phyloP scores from a whole-genome alignment of 2,113 vertebrate species.

The Cathartes aura region DNA sequence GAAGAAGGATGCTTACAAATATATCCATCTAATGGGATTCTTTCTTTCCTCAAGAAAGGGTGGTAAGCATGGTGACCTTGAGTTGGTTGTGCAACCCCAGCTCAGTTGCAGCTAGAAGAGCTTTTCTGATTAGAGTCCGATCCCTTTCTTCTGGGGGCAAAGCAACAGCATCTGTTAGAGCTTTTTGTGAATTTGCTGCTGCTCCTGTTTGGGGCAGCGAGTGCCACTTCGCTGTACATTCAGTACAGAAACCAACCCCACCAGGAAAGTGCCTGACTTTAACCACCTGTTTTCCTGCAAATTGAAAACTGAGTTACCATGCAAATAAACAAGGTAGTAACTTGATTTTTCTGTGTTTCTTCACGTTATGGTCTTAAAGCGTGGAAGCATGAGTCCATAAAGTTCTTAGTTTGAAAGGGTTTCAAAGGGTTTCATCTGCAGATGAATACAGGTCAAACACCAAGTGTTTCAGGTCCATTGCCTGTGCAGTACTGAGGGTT shows the following conservation, averaged over 20 bases:
- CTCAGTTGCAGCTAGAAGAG: not conserved
- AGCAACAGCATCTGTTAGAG: not conserved
- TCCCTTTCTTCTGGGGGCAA: not conserved
- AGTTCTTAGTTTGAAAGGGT: not conserved
- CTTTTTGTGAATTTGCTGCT: not conserved
- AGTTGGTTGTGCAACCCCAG: not conserved
- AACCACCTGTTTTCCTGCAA: not conserved
- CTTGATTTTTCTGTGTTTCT: not conserved
- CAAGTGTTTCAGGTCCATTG: not conserved
- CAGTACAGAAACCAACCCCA: not conserved
- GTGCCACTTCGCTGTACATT: not conserved
- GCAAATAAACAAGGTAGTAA: not conserved
- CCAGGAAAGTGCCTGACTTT: not conserved
- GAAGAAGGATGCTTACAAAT: not conserved
- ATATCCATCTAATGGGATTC: not conserved
- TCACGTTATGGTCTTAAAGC: not conserved
- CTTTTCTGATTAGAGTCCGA: not conserved
- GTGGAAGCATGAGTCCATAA: rapidly evolving
- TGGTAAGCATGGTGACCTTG: not conserved
- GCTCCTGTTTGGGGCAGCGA: not conserved
- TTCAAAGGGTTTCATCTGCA: not conserved
- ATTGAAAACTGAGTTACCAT: not conserved
- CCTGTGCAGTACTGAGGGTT: not conserved
- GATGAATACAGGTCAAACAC: not conserved
- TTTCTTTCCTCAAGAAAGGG: not conserved